Conservation (phyloP, 2,113 vertebrate species). For the Poeciliopsis prolifica region DNA sequence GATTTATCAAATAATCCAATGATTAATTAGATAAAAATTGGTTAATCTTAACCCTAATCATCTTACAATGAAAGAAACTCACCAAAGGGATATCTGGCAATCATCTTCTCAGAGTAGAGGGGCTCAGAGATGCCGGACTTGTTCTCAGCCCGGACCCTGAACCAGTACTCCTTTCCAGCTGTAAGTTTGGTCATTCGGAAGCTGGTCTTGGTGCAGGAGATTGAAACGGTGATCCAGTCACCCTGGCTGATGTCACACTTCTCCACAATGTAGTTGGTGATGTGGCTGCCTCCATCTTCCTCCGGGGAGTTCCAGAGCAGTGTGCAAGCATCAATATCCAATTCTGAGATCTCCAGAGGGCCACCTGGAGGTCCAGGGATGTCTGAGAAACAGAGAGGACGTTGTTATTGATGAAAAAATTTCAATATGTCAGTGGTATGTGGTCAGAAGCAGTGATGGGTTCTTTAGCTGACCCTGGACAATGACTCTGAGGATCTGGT, state of each 20-base stretch:
- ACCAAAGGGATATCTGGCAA: slow-evolving; percentile 94
- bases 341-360: slow-evolving; percentile 91
- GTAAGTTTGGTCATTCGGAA: slow-evolving; percentile 91
- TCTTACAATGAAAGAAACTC: slow-evolving; percentile 22
- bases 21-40: too few species aligned
- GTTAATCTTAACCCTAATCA: background rate
- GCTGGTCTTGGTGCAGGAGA: slow-evolving; percentile 94
- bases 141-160: slow-evolving; percentile 96
- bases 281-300: slow-evolving; percentile 95
- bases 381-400: slow-evolving; percentile 76
- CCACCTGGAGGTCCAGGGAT: slow-evolving; percentile 94
- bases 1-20: too few species aligned
- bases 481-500: slow-evolving; percentile 89
- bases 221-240: slow-evolving; percentile 88
- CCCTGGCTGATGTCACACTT: slow-evolving; percentile 94
- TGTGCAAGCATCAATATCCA: slow-evolving; percentile 91
- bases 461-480: slow-evolving; percentile 86
- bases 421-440: background rate
- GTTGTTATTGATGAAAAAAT: background rate
- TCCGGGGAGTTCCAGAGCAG: slow-evolving; percentile 93
- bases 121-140: slow-evolving; percentile 94
- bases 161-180: slow-evolving; percentile 91
- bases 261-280: slow-evolving; percentile 97
- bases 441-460: background rate
- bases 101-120: slow-evolving; percentile 88